Percentiles rank a stretch among this genome's conserved stretches.
Evolutionary conservation across 2,113 vertebrate species (phyloP).

Genomic region (Misgurnus mizolepis): DNA sequence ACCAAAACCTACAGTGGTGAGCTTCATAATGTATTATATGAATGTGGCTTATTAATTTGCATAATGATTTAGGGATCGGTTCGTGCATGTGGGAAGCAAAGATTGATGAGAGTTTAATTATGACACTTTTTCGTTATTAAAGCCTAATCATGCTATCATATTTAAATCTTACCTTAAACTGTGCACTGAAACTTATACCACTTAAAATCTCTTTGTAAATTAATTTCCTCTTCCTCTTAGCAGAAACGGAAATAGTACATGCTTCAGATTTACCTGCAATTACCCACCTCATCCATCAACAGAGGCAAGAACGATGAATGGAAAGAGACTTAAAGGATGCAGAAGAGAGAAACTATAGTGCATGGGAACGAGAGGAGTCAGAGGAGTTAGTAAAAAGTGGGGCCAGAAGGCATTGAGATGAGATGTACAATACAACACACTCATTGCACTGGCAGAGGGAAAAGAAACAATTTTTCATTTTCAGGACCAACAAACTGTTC

Average conservation of each 20-base stretch:
- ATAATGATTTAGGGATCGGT: slow-evolving; percentile 75
- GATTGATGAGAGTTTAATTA: slow-evolving; percentile 81
- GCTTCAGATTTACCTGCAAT: slow-evolving; percentile 54
- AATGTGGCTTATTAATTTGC: slow-evolving; percentile 80
- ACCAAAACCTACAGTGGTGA: slow-evolving; percentile 55
- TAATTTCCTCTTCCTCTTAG: slow-evolving; percentile 53
- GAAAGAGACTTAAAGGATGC: neutral
- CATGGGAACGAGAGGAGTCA: neutral
- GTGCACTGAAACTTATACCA: slow-evolving; percentile 59
- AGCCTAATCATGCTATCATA: slow-evolving; percentile 76
- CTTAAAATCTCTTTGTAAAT: slow-evolving; percentile 52
- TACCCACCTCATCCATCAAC: slow-evolving; percentile 55
- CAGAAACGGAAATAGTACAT: slow-evolving; percentile 51
- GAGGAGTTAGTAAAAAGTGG: neutral
- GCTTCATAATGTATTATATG: slow-evolving; percentile 68
- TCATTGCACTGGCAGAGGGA: neutral
- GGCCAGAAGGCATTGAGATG: neutral
- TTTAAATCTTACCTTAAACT: slow-evolving; percentile 72
- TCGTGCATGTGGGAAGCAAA: slow-evolving; percentile 62
- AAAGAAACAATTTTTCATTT: neutral
- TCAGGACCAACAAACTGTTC: neutral
- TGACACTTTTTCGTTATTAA: slow-evolving; percentile 76
- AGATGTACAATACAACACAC: neutral
- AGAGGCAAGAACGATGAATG: slow-evolving; percentile 4
- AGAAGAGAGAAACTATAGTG: neutral